A percentile compares a stretch with the other conserved stretches of the same genome.
phyloP scores from a whole-genome alignment of 2,888 invertebrate species.

The Zygogramma bicolorata region DNA sequence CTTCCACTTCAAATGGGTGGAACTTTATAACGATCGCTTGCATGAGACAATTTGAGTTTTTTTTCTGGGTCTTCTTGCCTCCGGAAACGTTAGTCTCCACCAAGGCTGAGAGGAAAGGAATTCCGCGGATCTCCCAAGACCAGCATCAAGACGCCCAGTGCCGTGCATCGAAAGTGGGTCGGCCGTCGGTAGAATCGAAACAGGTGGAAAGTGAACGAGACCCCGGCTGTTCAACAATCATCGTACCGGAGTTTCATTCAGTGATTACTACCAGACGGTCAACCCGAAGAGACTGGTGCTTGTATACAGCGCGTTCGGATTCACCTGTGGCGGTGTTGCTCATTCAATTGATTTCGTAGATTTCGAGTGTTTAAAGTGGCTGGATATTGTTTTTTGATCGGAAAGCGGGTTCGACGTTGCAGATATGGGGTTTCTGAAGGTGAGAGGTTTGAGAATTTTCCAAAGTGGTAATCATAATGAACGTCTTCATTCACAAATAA shows the following conservation, averaged over 20 bases:
- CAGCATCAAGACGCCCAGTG: not conserved
- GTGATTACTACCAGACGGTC: slow-evolving; percentile 16
- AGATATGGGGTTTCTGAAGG: slow-evolving; percentile 2
- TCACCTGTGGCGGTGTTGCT: not conserved
- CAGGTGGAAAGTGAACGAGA: slow-evolving; percentile 52
- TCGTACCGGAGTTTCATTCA: slow-evolving; percentile 20
- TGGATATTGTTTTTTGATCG: not conserved
- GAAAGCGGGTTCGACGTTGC: not conserved
- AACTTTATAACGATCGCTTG: too few species aligned
- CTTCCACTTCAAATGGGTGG: too few species aligned
- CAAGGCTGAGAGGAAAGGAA: not conserved
- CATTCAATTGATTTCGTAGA: not conserved
- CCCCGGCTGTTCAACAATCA: slow-evolving; percentile 12
- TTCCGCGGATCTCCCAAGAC: too few species aligned
- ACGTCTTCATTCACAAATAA: too few species aligned
- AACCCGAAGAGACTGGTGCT: slow-evolving; percentile 11
- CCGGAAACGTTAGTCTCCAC: not conserved
- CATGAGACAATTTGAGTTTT: too few species aligned
- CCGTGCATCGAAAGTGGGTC: slow-evolving; percentile 41
- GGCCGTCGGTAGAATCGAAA: slow-evolving; percentile 37
- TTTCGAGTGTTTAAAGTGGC: not conserved
- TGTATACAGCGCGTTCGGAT: slow-evolving; percentile 1
- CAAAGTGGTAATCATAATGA: too few species aligned
- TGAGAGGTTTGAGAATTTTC: not conserved
- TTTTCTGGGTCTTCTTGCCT: too few species aligned